Conservation (phyloP, 23 tunicate species). For the Trididemnum clinides region DNA sequence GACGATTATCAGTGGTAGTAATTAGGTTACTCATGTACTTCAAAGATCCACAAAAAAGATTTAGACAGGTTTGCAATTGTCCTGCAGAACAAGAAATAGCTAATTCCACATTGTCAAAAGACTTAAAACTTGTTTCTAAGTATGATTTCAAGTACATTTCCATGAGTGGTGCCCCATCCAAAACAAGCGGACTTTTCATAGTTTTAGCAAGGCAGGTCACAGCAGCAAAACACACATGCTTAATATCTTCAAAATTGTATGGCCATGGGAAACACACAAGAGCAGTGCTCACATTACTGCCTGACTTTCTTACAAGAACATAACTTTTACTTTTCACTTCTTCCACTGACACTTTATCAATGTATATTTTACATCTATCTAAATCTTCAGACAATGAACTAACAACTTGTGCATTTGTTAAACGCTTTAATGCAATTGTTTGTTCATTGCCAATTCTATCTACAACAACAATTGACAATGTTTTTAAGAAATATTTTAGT, state of each 20-base stretch:
- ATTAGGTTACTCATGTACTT: neutral
- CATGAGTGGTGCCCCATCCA: slow-evolving; percentile 11
- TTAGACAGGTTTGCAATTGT: slow-evolving; percentile 10
- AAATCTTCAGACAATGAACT: slow-evolving; percentile 12
- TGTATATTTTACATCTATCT: neutral
- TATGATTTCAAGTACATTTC: neutral
- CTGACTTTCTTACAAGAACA: neutral
- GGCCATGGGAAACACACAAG: neutral
- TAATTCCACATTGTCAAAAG: neutral
- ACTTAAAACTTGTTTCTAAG: neutral
- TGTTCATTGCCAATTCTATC: slow-evolving; percentile 41
- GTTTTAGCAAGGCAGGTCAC: slow-evolving; percentile 8
- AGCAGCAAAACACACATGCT: slow-evolving; percentile 23
- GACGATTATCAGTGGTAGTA: neutral
- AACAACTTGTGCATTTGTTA: neutral
- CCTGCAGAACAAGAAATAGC: slow-evolving; percentile 9
- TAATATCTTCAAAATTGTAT: neutral
- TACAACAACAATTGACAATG: neutral
- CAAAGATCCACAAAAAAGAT: slow-evolving; percentile 7
- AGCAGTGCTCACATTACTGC: neutral
- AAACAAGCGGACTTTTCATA: neutral
- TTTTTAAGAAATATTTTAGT: neutral
- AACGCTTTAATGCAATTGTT: neutral
- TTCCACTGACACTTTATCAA: neutral
- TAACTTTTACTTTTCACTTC: slow-evolving; percentile 1